Percentiles rank a stretch among this genome's conserved stretches.
Conservation (phyloP, 2,797 vertebrate genomes). For the Chaetophractus vellerosus region DNA sequence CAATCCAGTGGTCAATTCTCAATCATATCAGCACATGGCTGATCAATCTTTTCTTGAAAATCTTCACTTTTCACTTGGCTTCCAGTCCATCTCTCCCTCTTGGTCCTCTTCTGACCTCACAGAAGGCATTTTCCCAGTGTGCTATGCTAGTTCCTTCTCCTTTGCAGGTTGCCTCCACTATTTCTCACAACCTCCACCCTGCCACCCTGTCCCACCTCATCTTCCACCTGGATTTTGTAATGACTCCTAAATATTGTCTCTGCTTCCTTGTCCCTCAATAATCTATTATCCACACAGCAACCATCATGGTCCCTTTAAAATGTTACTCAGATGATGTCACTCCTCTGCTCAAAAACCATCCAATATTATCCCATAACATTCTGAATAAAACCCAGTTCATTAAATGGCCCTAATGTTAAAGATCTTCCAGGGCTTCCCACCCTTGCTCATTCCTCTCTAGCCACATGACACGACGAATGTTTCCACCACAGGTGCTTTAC, state of each 20-base stretch:
- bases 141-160: too few species aligned
- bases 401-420: background rate
- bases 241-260: background rate
- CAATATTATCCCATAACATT: background rate
- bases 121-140: too few species aligned
- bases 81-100: background rate
- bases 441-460: background rate
- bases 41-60: constrained; percentile 6
- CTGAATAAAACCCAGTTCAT: background rate
- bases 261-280: too few species aligned
- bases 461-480: background rate
- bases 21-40: background rate
- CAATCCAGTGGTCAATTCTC: background rate
- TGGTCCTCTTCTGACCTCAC: background rate
- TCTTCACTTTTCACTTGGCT: constrained; percentile 2
- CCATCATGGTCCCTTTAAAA: background rate
- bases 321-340: background rate
- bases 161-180: background rate
- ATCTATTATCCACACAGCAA: too few species aligned
- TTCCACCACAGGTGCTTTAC: background rate
- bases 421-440: background rate
- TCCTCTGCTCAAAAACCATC: background rate
- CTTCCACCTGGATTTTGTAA: background rate
- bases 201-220: background rate
- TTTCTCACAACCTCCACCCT: background rate